A percentile compares a stretch with the other conserved stretches of the same genome.
These are phyloP conservation scores for Brotula barbata DNA, from an alignment of 2,797 vertebrate species.

Conservation along the genomic window DNA sequence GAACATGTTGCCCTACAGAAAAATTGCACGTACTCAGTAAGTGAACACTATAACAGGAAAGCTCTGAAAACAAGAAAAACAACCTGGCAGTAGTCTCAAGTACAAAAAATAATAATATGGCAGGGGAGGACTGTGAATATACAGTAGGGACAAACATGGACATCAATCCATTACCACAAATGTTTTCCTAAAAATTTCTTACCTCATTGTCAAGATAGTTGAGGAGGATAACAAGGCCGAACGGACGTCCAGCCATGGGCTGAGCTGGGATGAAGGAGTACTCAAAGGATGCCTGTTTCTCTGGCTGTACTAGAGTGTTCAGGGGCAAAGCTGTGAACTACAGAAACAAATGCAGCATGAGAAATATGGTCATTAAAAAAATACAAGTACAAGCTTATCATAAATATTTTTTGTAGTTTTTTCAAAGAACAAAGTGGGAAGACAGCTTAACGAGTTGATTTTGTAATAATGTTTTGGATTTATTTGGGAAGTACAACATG, in stretches of 20 bases:
- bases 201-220: conserved; percentile 78
- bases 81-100: no score
- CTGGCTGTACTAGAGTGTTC: conserved; percentile 71
- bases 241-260: conserved; percentile 80
- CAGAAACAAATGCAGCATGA: conserved; percentile 20
- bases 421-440: no score
- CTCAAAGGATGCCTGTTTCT: conserved; percentile 81
- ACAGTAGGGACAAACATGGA: no score
- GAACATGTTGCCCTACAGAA: conserved; percentile 70
- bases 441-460: no score
- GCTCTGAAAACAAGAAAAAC: neutral
- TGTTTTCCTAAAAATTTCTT: conserved; percentile 8
- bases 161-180: neutral
- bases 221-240: conserved; percentile 81
- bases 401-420: no score
- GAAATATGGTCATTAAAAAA: neutral
- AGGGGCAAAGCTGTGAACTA: conserved; percentile 82
- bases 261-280: conserved; percentile 83
- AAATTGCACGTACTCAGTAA: neutral
- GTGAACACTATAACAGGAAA: no score
- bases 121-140: no score
- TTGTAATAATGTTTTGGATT: neutral
- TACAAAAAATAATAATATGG: no score
- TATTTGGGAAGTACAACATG: no score
- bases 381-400: neutral